Evolutionary conservation across 2,888 invertebrate species (phyloP), one percentile per base, ranked within the genome.

Genomic region (Cataglyphis cursor): DNA sequence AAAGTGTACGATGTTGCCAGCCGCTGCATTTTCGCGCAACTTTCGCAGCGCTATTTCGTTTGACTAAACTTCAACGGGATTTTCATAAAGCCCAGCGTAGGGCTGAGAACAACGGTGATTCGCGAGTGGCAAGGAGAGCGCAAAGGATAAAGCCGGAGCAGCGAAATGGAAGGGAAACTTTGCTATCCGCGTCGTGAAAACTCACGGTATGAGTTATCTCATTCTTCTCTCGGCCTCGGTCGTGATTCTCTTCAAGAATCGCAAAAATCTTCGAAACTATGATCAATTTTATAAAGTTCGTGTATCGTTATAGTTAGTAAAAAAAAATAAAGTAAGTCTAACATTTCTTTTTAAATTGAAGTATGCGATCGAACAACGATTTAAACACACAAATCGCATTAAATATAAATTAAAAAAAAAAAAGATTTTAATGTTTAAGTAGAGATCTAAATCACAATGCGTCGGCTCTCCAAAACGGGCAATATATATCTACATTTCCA

Each of bases 21-120:
- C 78, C 70, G 78, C 54, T 41, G 59, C 51, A 51, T 59, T 51
- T 51, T 68, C 62, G 64, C 10, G 31, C 41, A 83, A 83, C 54
- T 78, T 68, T 83, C 38, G 57, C 68, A 70, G 38, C 78, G 66
- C 48, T 68, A 72, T 78, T 84, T 82, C 74, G 76, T 70, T 78
- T 80, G 83, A 64, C 70, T 82, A 81, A 85, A 83, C 68, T 83
- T 88, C 48, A 73, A 83, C 78, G 57, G 68, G 78, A 86, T 88
- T 85, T 88, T 85, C 73, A 76, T 81, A 80, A 83, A 72, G 61
- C 72, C 51, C 61, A 64, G 35, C 73, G 78, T 64, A 66, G 70
- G 70, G 59, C 38, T 35, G 61, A 48, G 73, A 74, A 81, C 21
- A 59, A 6, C 21, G 78, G 35, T 80, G 78, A 80, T 80, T 80